These are phyloP conservation scores for Ectemnius cavifrons DNA, from an alignment of 2,888 invertebrate genomes.

Conservation along the genomic window DNA sequence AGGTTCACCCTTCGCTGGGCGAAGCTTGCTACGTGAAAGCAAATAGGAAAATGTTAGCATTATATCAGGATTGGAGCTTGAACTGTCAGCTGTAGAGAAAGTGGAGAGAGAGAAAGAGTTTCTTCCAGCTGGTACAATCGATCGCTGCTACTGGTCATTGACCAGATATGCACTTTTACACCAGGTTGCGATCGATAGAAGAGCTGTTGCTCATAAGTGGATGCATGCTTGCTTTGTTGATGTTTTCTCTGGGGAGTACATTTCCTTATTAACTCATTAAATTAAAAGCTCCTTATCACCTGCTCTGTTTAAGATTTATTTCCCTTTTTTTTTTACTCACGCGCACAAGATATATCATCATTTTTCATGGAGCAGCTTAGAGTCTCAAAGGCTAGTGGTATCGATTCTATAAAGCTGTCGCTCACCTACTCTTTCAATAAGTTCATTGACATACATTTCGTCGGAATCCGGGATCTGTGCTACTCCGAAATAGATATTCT, in stretches of 20 bases:
- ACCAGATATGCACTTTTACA: conserved; percentile 37
- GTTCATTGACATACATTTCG: no score
- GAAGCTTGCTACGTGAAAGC: no score
- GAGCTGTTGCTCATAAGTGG: conserved; percentile 25
- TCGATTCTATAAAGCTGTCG: no score
- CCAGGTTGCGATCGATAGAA: conserved; percentile 37
- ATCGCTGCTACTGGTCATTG: conserved; percentile 17
- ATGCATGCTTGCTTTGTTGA: neutral
- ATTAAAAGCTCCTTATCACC: conserved; percentile 48
- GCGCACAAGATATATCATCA: conserved; percentile 20
- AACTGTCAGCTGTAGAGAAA: no score
- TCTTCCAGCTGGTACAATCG: conserved; percentile 16
- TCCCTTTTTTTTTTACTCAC: conserved; percentile 18
- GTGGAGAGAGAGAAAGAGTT: neutral
- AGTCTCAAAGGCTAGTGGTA: conserved; percentile 39
- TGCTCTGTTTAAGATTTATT: conserved; percentile 1
- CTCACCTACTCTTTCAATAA: no score
- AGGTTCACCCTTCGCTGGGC: no score
- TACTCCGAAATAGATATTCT: no score
- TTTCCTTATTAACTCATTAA: conserved; percentile 47
- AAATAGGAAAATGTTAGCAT: no score
- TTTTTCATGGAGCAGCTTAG: conserved; percentile 49
- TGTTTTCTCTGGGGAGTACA: neutral
- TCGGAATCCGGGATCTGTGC: no score
- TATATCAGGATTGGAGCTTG: no score